Base-by-base conservation (phyloP, 2,888 invertebrate genomes). In the Drosophila prolongata region DNA sequence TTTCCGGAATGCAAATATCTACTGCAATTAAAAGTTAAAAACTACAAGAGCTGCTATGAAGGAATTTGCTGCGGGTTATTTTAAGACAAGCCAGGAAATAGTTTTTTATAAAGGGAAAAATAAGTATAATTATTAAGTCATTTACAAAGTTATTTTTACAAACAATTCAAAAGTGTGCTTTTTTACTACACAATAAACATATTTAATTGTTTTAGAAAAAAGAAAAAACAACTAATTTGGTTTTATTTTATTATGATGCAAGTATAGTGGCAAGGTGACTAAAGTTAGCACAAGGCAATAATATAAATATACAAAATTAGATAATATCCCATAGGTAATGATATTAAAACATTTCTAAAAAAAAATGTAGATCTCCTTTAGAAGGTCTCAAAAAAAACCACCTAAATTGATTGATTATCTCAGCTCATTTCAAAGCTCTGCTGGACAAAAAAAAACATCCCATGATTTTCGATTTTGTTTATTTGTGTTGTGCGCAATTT, bases 401-500 rank as follows among this genome's bases (percentile, higher is more conserved):
- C 57, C 30, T 6, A 40, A 64, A 64, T 64, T 64, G 44, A 64
- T 61, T 64, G 62, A 64, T 62, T 61, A 62, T 64, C 42, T 42
- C 34, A 27, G 47, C 40, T 47, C 40, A 35, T 61, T 53, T 46
- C 11, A 24, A 38, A 46, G 37, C 19, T 30, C 16, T 37, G 14
- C 11, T 10, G 14, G 42, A 24, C 24, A 30, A 30, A 34, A 53
- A 53, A 52, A 47, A 44, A 34, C 27, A 49, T 10, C 2, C 34
- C n/a, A 5, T 27, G 46, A n/a, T 16, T 14, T 49, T 43, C 38
- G 49, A 40, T 27, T 59, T 69, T 75, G 76, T 75, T 75, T 64
- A 75, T 75, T 75, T 64, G 70, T 59, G 50, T 59, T 61, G 68
- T 66, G 50, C 47, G 74, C 73, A 74, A 74, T 74, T 74, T 74